Conservation (phyloP, 2,888 invertebrate species). For the Trissolcus japonicus region DNA sequence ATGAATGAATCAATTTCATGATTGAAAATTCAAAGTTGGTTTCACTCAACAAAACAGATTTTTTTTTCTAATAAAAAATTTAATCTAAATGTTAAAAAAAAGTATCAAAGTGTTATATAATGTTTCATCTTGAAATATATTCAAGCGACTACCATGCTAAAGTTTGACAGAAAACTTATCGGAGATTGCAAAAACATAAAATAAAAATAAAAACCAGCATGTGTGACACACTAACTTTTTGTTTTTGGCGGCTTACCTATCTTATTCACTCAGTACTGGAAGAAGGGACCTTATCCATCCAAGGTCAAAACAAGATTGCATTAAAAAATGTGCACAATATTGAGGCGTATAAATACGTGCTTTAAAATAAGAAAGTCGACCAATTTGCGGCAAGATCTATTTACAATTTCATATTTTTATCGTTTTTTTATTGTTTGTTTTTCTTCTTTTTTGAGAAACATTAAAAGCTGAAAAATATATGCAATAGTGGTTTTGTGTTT, state of each 20-base stretch:
- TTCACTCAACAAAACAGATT: too few relatives aligned
- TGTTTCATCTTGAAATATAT: background rate
- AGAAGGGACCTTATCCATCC: conserved; percentile 82
- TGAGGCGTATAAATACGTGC: conserved; percentile 52
- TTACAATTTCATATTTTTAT: too few relatives aligned
- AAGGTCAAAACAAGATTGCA: conserved; percentile 70
- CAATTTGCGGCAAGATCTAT: background rate
- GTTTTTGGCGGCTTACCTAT: conserved; percentile 75
- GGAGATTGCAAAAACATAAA: background rate
- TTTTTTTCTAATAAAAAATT: too few relatives aligned
- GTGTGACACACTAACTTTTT: conserved; percentile 29
- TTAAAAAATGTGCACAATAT: conserved; percentile 62
- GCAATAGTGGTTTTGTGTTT: background rate
- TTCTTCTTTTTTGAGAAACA: background rate
- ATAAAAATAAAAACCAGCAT: conserved; percentile 26
- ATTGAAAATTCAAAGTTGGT: too few relatives aligned
- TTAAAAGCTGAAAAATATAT: background rate
- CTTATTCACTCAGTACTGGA: conserved; percentile 88
- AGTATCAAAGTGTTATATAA: background rate
- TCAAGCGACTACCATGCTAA: conserved; percentile 39
- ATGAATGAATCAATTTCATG: background rate
- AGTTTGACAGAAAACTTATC: background rate
- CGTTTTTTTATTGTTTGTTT: too few relatives aligned
- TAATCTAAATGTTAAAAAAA: too few relatives aligned
- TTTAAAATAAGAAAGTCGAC: background rate